Evolutionary conservation across 92 coral and sea anemone genomes (phyloP), one percentile per base, ranked within the genome.

Genomic region (Phymanthus crucifer): DNA sequence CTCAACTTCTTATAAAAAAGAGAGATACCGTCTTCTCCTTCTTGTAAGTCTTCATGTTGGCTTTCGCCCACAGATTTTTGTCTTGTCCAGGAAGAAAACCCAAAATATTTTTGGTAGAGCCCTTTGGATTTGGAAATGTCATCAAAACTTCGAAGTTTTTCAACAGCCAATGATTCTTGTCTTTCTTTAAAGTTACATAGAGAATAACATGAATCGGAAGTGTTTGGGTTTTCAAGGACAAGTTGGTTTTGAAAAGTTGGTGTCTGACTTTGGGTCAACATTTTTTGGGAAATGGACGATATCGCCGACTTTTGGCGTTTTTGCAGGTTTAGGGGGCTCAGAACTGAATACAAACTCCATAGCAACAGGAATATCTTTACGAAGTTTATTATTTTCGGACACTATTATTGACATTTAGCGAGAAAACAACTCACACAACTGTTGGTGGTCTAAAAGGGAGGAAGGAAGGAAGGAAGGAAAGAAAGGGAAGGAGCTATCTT

Each of bases 121-220:
- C 23, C 50, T 31, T 54, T 36, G 23, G 67, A 33, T 18, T 72
- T 48, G 19, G 37, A 27, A 18, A 43, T 31, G 40, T 71, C 84
- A 34, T 71, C 78, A 21, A 70, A 57, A 34, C 66, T 8, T 54
- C 37, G 79, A 6, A 92, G 91, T 18, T 89, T 89, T 17, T 89
- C 93, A 1, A 40, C 48, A n/a, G 91, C 93, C 52, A 79, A 73
- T 12, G 34, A 47, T 35, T 85, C 93, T 37, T 85, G 78, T 29
- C 78, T 87, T 33, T 70, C 73, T 68, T 89, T 92, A 54, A 78
- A 89, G n/a, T 81, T 80, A 71, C 97, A 92, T 4, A 93, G 91
- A n/a, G 90, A 72, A 17, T 87, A 27, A 46, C 68, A 76, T 33
- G 80, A 17, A 33, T 76, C 70, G 64, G 31, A 3, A 16, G 37